These are phyloP conservation scores for Muscicapa striata DNA, from an alignment of 2,797 vertebrate species.

Conservation along the genomic window DNA sequence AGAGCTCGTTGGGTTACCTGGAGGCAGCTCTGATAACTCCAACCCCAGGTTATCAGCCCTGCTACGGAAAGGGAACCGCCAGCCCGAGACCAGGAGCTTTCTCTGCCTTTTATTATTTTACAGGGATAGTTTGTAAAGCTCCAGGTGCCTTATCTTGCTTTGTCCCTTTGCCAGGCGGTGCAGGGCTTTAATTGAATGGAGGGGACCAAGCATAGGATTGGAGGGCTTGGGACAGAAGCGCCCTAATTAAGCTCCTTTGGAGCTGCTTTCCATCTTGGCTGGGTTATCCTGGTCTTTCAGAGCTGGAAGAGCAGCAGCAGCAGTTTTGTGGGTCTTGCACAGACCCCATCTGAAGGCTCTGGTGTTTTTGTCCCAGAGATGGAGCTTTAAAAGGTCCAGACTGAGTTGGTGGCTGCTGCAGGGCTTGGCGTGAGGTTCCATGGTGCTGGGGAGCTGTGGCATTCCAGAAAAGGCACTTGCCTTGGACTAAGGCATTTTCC, in stretches of 20 bases:
- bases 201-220: neutral
- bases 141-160: conserved; percentile 32
- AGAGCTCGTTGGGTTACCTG: neutral
- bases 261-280: neutral
- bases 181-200: neutral
- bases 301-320: neutral
- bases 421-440: neutral
- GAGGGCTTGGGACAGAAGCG: neutral
- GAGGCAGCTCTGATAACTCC: neutral
- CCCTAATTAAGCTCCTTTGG: neutral
- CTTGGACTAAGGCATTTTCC: conserved; percentile 17
- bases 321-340: neutral
- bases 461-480: neutral
- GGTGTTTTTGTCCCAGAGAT: neutral
- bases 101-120: conserved; percentile 31
- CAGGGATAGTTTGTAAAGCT: neutral
- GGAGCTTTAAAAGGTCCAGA: neutral
- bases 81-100: neutral
- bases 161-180: conserved; percentile 33
- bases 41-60: neutral
- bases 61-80: neutral
- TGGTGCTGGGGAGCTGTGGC: neutral
- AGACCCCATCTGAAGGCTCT: neutral
- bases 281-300: neutral
- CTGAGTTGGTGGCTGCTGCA: neutral